phyloP scores from a whole-genome alignment of 1,140 invertebrate genomes.

The Luehdorfia chinensis region DNA sequence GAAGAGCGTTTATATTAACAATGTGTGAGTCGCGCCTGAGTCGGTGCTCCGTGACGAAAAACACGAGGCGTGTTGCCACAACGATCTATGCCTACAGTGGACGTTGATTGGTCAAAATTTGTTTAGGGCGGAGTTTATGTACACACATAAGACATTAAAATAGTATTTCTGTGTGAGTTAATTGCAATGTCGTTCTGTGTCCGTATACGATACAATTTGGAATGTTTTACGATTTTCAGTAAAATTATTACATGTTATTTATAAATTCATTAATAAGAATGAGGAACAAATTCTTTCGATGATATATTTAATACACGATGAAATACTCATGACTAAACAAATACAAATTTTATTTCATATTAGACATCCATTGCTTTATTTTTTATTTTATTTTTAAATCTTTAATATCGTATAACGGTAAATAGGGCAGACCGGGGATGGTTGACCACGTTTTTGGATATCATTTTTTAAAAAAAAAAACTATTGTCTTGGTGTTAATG shows the following conservation, averaged over 20 bases:
- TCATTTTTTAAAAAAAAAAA: no score
- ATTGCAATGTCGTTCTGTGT: constrained; percentile 67
- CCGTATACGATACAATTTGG: constrained; percentile 62
- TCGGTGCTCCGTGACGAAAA: constrained; percentile 70
- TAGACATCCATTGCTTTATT: no score
- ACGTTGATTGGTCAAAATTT: constrained; percentile 65
- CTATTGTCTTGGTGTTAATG: no score
- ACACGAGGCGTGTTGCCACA: constrained; percentile 68
- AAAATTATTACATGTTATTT: constrained; percentile 29
- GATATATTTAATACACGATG: no score
- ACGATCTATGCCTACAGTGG: constrained; percentile 64
- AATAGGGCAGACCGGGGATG: no score
- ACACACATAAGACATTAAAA: constrained; percentile 56
- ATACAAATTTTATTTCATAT: no score
- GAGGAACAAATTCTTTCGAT: no score
- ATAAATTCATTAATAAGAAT: constrained; percentile 1
- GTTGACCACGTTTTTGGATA: no score
- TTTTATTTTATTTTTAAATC: no score
- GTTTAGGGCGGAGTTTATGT: constrained; percentile 61
- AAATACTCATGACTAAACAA: neutral
- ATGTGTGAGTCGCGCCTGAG: constrained; percentile 76
- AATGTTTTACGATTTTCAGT: constrained; percentile 55
- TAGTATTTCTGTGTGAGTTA: constrained; percentile 61
- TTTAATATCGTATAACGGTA: no score
- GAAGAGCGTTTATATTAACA: constrained; percentile 62